Evolutionary conservation across 23 tunicate genomes (phyloP), one percentile per base, ranked within the genome.

Genomic region (Trididemnum miniatum): DNA sequence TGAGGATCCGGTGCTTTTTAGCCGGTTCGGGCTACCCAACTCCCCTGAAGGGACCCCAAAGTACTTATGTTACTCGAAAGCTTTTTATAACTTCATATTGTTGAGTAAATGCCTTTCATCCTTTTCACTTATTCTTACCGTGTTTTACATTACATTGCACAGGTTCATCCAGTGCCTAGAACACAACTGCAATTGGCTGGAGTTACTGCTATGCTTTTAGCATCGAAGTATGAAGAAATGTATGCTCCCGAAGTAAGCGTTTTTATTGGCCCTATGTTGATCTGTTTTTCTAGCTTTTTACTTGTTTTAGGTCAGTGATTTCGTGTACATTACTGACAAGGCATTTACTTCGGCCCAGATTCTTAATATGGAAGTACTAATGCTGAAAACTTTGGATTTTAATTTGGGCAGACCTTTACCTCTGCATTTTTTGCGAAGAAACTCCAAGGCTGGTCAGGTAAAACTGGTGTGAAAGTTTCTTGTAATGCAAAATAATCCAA

Each of bases 211-310:
- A 96, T 96, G 99, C 82, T 88, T 35, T 1, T 96, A 2, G 97
- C 99, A 3, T 87, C 88, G 27, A 96, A 96, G 71, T 96, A 96
- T 73, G 99, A 96, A 77, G 99, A 96, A 80, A 96, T 96, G 92
- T 91, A 91, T 77, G 85, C 93, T 0, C 99, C 97, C 30, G 97
- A 96, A 84, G 98, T 93, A 62, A 62, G 67, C n/a, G 57, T 18
- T 49, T 18, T 9, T 72, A 72, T 20, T 72, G 20, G 65, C 65
- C 0, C 20, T 18, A 15, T 51, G 18, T 39, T 38, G 28, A 20
- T 52, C 20, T 51, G 18, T 79, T 5, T n/a, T n/a, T n/a, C n/a
- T n/a, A n/a, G n/a, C 38, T 5, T 9, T 12, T 7, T 44, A 20
- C 67, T 62, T 51, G 52, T 27, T 54, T 3, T 77, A 89, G 90